Evolutionary conservation across 2,888 invertebrate species (phyloP).

Genomic region (Pterostichus niger): DNA sequence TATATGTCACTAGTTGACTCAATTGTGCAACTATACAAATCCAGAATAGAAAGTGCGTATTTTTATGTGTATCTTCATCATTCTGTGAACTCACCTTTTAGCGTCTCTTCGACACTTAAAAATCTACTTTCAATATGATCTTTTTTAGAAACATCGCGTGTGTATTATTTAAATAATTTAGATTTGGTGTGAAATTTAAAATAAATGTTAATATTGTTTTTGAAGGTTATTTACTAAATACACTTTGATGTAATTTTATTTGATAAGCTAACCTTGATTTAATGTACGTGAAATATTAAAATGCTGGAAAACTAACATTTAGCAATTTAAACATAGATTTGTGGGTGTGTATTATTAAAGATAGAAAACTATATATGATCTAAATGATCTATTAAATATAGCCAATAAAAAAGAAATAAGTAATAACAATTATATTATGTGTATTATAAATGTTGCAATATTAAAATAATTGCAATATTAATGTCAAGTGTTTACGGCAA

Average conservation of each 20-base stretch:
- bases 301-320: background rate
- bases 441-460: background rate
- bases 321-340: background rate
- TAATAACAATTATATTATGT: no score
- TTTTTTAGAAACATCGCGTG: background rate
- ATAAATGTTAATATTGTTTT: conserved; percentile 6
- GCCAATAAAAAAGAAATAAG: no score
- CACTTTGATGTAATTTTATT: conserved; percentile 6
- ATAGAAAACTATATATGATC: no score
- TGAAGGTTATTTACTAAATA: conserved; percentile 10
- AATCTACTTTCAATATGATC: background rate
- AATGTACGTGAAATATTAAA: background rate
- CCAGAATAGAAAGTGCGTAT: conserved; percentile 65
- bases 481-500: conserved; percentile 7
- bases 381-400: no score
- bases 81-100: conserved; percentile 13
- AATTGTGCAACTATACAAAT: conserved; percentile 61
- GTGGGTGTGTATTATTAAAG: no score
- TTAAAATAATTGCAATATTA: background rate
- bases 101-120: background rate
- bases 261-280: conserved; percentile 3
- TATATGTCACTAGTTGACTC: conserved; percentile 50
- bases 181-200: conserved; percentile 6
- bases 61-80: conserved; percentile 57
- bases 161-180: background rate